phyloP scores from a whole-genome alignment of 2,113 vertebrate species.

The Bubalus kerabau region DNA sequence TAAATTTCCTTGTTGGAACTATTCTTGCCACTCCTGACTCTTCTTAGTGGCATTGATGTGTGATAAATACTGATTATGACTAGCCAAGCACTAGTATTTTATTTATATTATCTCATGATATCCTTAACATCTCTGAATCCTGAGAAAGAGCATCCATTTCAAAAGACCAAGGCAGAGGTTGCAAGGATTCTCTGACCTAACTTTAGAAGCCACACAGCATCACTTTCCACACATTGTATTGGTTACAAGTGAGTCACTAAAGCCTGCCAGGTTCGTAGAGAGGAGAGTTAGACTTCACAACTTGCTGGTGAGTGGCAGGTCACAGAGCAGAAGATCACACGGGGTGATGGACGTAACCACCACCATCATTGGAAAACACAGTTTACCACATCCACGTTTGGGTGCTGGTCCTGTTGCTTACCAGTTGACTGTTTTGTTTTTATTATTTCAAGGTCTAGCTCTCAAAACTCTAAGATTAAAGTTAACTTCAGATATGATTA shows the following conservation, averaged over 20 bases:
- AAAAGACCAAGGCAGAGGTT: not conserved
- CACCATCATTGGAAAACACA: not conserved
- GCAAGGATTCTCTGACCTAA: not conserved
- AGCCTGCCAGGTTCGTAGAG: not conserved
- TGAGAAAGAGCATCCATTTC: not conserved
- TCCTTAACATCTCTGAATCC: not conserved
- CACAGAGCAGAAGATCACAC: not conserved
- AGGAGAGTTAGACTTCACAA: not conserved
- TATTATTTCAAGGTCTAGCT: not conserved
- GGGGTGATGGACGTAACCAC: not conserved
- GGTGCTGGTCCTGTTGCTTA: not conserved
- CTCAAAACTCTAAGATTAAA: not conserved
- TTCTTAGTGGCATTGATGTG: not conserved
- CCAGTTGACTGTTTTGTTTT: not conserved
- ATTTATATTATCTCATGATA: not conserved
- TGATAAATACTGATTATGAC: not conserved
- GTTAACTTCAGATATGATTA: conserved; percentile 4
- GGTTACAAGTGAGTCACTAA: not conserved
- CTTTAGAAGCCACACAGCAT: not conserved
- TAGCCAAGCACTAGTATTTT: not conserved
- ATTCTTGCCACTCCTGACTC: not conserved
- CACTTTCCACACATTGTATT: not conserved
- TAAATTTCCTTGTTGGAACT: not conserved
- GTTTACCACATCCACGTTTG: accelerated
- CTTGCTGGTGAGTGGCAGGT: not conserved